Conservation (phyloP, 2,797 vertebrate species). For the Chrysocyon brachyurus region DNA sequence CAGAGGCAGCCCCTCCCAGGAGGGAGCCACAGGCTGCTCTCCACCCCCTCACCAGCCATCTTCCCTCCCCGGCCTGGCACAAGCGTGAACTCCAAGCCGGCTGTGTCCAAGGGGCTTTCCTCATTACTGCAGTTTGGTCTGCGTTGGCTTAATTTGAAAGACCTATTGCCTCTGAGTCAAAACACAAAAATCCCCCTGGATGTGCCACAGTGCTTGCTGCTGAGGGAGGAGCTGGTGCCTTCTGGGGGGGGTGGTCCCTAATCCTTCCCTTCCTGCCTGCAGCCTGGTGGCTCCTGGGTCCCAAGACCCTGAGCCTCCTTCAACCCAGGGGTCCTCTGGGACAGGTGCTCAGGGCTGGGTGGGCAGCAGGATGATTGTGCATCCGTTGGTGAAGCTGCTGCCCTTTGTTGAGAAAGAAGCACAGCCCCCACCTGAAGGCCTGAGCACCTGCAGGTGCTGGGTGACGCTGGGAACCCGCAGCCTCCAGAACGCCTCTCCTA, state of each 20-base stretch:
- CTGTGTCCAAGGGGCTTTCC: slow-evolving; percentile 75
- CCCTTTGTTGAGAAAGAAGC: too few species aligned
- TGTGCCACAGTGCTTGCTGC: background rate
- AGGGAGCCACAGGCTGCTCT: background rate
- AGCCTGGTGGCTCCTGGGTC: background rate
- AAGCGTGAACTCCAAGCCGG: background rate
- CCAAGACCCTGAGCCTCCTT: too few species aligned
- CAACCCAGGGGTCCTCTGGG: background rate
- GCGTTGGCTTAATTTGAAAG: slow-evolving; percentile 19
- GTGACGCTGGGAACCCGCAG: background rate
- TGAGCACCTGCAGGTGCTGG: accelerated
- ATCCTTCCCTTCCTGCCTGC: background rate
- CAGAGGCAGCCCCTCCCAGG: background rate
- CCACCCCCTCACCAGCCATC: accelerated
- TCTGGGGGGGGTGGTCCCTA: background rate
- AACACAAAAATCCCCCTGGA: slow-evolving; percentile 78
- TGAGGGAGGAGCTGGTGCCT: background rate
- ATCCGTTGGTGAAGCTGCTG: background rate
- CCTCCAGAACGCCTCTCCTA: background rate
- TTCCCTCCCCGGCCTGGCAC: background rate
- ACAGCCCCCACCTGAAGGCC: background rate
- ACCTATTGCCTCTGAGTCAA: slow-evolving; percentile 74
- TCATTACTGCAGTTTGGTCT: slow-evolving; percentile 57
- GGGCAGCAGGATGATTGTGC: background rate
- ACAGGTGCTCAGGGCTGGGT: background rate